These are phyloP conservation scores for Heliangelus exortis DNA, from an alignment of 2,797 vertebrate species.

Conservation along the genomic window DNA sequence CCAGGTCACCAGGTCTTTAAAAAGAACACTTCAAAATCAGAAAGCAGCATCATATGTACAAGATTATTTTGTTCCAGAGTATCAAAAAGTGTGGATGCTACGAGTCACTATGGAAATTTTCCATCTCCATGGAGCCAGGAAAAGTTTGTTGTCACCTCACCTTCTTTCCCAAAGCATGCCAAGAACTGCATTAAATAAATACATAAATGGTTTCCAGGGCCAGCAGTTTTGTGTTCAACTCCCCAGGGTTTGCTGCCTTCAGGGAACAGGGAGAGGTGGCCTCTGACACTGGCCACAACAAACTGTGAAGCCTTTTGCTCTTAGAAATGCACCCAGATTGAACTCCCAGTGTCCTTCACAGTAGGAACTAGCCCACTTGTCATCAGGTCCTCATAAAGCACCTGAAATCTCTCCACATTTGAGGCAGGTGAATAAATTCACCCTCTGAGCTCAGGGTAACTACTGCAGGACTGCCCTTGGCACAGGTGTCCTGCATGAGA, in stretches of 20 bases:
- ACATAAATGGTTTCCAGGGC: background rate
- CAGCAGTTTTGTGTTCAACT: background rate
- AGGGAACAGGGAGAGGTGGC: rapidly evolving
- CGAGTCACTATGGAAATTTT: background rate
- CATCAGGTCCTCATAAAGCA: background rate
- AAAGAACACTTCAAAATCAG: background rate
- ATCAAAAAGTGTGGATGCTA: background rate
- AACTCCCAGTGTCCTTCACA: background rate
- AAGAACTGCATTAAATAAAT: background rate
- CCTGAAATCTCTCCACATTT: background rate
- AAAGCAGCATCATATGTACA: background rate
- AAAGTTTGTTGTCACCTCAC: background rate
- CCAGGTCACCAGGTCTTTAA: background rate
- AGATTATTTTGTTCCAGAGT: background rate
- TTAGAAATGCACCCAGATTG: background rate
- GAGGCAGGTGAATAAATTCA: background rate
- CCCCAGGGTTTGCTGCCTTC: background rate
- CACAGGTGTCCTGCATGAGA: background rate
- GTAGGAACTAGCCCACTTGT: background rate
- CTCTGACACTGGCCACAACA: background rate
- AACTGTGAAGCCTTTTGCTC: background rate
- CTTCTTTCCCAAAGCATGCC: background rate
- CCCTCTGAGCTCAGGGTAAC: no score
- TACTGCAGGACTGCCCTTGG: background rate
- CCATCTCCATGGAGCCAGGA: background rate